Evolutionary conservation across 2,797 vertebrate species (phyloP).

Genomic region (Buphagus erythrorhynchus): DNA sequence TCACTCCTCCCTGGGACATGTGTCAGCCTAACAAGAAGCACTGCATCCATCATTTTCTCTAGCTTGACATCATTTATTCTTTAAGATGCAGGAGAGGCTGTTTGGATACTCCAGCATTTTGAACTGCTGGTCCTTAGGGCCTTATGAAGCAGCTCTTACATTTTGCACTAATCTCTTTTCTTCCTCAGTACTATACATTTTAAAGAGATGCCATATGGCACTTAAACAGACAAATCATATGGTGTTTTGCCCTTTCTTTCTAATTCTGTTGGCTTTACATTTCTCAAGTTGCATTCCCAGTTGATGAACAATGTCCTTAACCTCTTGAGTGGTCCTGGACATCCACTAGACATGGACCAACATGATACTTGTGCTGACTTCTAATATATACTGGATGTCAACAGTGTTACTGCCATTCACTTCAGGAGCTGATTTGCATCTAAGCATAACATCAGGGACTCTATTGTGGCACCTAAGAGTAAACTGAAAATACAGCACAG

Average conservation of each 20-base stretch:
- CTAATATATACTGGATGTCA: conserved; percentile 23
- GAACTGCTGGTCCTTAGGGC: conserved; percentile 50
- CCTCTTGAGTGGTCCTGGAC: conserved; percentile 47
- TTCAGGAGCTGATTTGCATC: conserved; percentile 50
- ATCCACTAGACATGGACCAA: conserved; percentile 29
- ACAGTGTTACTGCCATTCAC: conserved; percentile 3
- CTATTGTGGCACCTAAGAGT: not conserved
- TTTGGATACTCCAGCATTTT: conserved; percentile 38
- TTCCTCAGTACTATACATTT: conserved; percentile 3
- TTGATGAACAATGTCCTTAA: conserved; percentile 61
- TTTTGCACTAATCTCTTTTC: conserved; percentile 43
- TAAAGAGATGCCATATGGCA: conserved; percentile 61
- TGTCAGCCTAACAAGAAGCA: not conserved
- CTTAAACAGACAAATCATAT: conserved; percentile 50
- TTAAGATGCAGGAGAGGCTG: conserved; percentile 3
- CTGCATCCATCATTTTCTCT: not conserved
- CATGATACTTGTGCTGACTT: conserved; percentile 23
- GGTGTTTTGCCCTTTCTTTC: conserved; percentile 44
- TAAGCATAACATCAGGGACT: not conserved
- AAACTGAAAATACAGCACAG: not conserved
- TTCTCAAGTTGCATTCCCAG: conserved; percentile 38
- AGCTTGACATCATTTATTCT: conserved; percentile 46
- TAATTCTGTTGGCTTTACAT: conserved; percentile 32
- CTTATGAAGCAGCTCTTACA: conserved; percentile 55
- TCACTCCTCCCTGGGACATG: not conserved